Evolutionary conservation across 1,140 invertebrate species (phyloP), one percentile per base, ranked within the genome.

Genomic region (Lordiphosa collinella): DNA sequence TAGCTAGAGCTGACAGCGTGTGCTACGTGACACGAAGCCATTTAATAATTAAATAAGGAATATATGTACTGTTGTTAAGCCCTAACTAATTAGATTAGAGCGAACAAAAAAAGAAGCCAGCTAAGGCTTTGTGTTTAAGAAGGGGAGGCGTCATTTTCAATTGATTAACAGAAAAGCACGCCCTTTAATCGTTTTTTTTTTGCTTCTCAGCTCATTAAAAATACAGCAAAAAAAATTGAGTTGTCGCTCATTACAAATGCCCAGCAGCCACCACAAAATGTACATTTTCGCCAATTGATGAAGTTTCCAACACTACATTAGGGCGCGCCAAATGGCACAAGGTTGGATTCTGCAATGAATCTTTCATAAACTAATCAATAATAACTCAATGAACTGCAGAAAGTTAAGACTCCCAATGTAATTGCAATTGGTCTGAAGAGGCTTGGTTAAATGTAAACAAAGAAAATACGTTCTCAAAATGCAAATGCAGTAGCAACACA

Each of bases 61-160:
- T 41, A 60, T 12, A n/a, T 22, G 36, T 48, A n/a, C n/a, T n/a
- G n/a, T n/a, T n/a, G 48, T 48, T 63, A 49, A 34, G 71, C 59
- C 52, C 36, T 59, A 73, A 64, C 72, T 84, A 84, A 84, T 84
- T 84, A 75, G 79, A 84, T 84, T 84, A 84, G 54, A 47, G 36
- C 25, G n/a, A 56, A 22, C 10, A 29, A 32, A 46, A 62, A 63
- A 40, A 54, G 76, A 82, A 82, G 76, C 76, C 76, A 29, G 51
- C 56, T 32, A 82, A 66, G 54, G 37, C 66, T 13, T 8, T 16
- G 34, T 38, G 41, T 61, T 25, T 16, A 32, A 14, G 14, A 4
- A 35, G 31, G 36, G 35, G 25, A n/a, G n/a, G 8, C 53, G 29
- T 37, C 31, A 64, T 68, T 59, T 80, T 68, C 69, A 82, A 82